A percentile compares a stretch with the other conserved stretches of the same genome.
These are phyloP conservation scores for Bolborhynchus lineola DNA, from an alignment of 2,113 vertebrate genomes.

Conservation along the genomic window DNA sequence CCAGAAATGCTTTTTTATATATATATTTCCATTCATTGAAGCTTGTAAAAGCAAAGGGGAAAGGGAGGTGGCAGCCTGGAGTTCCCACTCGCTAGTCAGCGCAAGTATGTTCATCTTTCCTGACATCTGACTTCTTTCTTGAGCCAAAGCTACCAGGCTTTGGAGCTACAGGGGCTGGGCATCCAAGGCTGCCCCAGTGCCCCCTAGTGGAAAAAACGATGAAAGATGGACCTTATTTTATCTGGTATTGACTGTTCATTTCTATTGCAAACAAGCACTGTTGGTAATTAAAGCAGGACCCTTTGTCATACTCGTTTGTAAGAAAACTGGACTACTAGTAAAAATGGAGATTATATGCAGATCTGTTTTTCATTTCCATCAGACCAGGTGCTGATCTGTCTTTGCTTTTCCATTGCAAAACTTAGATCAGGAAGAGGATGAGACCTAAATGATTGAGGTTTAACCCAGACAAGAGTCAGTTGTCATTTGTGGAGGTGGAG, in stretches of 20 bases:
- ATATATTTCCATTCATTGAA: not conserved
- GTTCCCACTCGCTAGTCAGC: not conserved
- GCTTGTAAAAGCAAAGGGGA: not conserved
- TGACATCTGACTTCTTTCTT: not conserved
- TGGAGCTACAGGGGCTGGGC: not conserved
- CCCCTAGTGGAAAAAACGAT: not conserved
- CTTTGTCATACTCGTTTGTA: not conserved
- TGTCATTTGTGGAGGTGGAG: not conserved
- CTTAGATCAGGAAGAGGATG: not conserved
- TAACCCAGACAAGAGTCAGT: not conserved
- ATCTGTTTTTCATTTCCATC: not conserved
- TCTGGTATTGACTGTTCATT: not conserved
- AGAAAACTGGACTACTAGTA: not conserved
- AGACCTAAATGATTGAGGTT: not conserved
- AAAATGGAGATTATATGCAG: not conserved
- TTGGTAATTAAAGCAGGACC: not conserved
- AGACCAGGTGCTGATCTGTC: not conserved
- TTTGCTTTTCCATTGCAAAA: not conserved
- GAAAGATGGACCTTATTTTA: not conserved
- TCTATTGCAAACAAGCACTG: not conserved
- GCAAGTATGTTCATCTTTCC: not conserved
- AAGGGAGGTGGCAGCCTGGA: not conserved
- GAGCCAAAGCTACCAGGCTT: not conserved
- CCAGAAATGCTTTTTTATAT: not conserved
- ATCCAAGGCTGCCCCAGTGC: not conserved